Percentiles rank a stretch among this genome's conserved stretches.
Conservation (phyloP, 2,888 invertebrate species). For the Lottia gigantea region DNA sequence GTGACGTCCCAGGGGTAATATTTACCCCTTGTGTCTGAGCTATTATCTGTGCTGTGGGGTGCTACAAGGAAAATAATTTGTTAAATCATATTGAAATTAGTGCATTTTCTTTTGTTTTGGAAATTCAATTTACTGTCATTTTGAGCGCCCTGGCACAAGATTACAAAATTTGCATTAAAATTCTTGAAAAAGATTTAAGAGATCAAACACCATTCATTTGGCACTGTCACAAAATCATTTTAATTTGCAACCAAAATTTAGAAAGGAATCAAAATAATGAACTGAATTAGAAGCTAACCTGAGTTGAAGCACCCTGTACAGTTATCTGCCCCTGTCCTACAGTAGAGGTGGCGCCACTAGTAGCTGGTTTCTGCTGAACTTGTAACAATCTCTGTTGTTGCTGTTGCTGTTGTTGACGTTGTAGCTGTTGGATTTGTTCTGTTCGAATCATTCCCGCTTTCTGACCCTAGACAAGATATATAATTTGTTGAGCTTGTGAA, state of each 20-base stretch:
- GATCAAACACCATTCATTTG: no score
- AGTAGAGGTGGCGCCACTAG: not conserved
- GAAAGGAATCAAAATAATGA: no score
- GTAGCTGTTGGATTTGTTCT: conserved; percentile 40
- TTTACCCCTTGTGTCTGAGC: conserved; percentile 66
- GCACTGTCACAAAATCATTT: no score
- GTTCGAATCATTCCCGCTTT: conserved; percentile 39
- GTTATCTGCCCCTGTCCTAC: conserved; percentile 13
- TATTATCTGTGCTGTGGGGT: conserved; percentile 70
- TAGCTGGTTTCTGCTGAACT: conserved; percentile 18
- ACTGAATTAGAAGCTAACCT: not conserved
- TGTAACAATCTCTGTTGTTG: conserved; percentile 65
- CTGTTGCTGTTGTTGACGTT: conserved; percentile 51
- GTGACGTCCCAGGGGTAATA: conserved; percentile 67
- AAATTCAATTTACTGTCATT: no score
- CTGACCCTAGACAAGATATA: conserved; percentile 21
- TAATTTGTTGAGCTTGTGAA: not conserved
- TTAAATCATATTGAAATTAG: no score
- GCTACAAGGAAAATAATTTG: not conserved
- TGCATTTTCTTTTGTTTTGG: no score
- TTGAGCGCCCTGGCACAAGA: no score
- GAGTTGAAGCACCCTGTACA: not conserved
- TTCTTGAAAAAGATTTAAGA: no score
- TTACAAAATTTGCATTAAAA: no score
- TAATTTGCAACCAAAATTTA: no score